These are phyloP conservation scores for Paralinhomoeus sp. DNA, from an alignment of 2,888 invertebrate genomes.

Conservation along the genomic window DNA sequence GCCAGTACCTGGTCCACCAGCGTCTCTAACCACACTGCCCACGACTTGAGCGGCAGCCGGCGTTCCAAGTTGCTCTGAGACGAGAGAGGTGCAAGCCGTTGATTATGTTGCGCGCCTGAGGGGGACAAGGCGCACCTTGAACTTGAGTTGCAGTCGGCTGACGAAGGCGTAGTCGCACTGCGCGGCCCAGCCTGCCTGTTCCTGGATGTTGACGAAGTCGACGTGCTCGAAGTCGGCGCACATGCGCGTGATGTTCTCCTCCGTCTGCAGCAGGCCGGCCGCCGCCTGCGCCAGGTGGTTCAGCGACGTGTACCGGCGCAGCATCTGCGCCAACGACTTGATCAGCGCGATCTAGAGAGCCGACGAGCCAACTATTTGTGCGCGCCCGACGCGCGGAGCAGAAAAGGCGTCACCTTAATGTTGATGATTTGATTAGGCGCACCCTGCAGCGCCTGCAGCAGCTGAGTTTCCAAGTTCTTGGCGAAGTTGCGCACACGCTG, in stretches of 20 bases:
- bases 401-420: slow-evolving; percentile 60
- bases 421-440: slow-evolving; percentile 57
- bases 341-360: background rate
- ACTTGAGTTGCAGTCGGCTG: slow-evolving; percentile 66
- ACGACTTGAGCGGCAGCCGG: slow-evolving; percentile 77
- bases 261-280: slow-evolving; percentile 77
- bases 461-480: slow-evolving; percentile 69
- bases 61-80: slow-evolving; percentile 45
- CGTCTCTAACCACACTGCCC: slow-evolving; percentile 87
- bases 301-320: slow-evolving; percentile 80
- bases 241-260: slow-evolving; percentile 86
- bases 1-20: slow-evolving; percentile 71
- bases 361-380: background rate
- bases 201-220: slow-evolving; percentile 80
- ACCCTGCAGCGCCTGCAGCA: slow-evolving; percentile 53
- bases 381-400: no score
- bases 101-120: background rate
- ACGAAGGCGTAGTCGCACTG: slow-evolving; percentile 69
- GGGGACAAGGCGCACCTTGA: no score
- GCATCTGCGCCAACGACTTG: slow-evolving; percentile 71
- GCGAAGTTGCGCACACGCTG: slow-evolving; percentile 77
- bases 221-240: slow-evolving; percentile 80
- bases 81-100: background rate
- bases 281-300: slow-evolving; percentile 81
- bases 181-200: slow-evolving; percentile 86